phyloP scores from a whole-genome alignment of 2,888 invertebrate genomes.

The Arrhopalites spinosus region DNA sequence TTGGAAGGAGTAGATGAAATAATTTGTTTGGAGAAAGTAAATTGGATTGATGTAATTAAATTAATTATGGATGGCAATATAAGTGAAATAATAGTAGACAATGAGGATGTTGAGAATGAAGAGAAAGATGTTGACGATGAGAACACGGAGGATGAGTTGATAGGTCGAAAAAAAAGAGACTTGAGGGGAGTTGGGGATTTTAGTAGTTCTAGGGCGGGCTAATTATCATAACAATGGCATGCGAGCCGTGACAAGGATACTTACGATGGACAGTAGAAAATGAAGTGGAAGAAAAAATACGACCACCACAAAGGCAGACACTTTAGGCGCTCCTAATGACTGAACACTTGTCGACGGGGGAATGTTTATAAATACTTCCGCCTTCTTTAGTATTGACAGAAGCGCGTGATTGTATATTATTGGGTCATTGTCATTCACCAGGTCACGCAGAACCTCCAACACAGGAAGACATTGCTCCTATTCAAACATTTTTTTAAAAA shows the following conservation, averaged over 20 bases:
- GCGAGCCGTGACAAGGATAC: constrained; percentile 37
- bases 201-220: constrained; percentile 10
- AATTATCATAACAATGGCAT: constrained; percentile 39
- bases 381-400: constrained; percentile 89
- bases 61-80: too few relatives aligned
- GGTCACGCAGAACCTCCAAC: constrained; percentile 77
- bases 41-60: too few relatives aligned
- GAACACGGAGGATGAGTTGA: constrained; percentile 31
- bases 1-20: too few relatives aligned
- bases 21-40: too few relatives aligned
- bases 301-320: constrained; percentile 31
- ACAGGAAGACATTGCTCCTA: constrained; percentile 85
- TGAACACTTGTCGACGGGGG: constrained; percentile 68
- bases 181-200: not conserved
- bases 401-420: constrained; percentile 84
- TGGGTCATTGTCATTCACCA: constrained; percentile 82
- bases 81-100: constrained; percentile 33
- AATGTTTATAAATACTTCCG: constrained; percentile 81
- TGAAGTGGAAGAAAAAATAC: constrained; percentile 39
- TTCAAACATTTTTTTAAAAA: too few relatives aligned
- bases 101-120: constrained; percentile 27
- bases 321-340: constrained; percentile 24
- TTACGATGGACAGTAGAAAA: constrained; percentile 36
- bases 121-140: constrained; percentile 24
- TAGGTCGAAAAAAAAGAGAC: constrained; percentile 25